Percentiles rank a stretch among this genome's conserved stretches.
phyloP scores from a whole-genome alignment of 2,888 invertebrate species.

The Ctenicera cuprea region DNA sequence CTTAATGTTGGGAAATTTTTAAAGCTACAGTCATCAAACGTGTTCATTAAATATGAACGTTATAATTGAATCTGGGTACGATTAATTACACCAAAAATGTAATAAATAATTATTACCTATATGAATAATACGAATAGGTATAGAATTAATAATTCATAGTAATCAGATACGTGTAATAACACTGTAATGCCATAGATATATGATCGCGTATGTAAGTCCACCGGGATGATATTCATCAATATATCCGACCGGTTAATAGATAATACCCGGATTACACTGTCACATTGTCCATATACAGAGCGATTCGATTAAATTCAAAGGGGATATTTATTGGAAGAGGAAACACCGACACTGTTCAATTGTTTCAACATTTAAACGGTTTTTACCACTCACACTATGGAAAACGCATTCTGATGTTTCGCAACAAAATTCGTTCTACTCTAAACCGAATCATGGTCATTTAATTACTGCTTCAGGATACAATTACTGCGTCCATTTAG shows the following conservation, averaged over 20 bases:
- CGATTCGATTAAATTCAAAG: constrained; percentile 21
- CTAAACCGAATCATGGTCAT: too few species aligned
- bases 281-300: constrained; percentile 32
- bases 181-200: constrained; percentile 29
- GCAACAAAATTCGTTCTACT: too few species aligned
- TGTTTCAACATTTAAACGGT: constrained; percentile 2
- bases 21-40: background rate
- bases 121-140: constrained; percentile 1
- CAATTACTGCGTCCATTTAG: too few species aligned
- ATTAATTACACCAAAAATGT: background rate
- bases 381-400: background rate
- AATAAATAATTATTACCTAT: background rate
- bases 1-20: background rate
- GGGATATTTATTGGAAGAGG: constrained; percentile 21
- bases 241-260: constrained; percentile 32
- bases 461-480: too few species aligned
- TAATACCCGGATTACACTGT: constrained; percentile 26
- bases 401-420: too few species aligned
- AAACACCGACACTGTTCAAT: constrained; percentile 1
- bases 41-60: background rate
- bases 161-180: constrained; percentile 28
- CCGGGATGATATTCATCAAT: constrained; percentile 40
- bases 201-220: constrained; percentile 30
- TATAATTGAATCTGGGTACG: background rate
- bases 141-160: constrained; percentile 30